Base-by-base conservation (phyloP, 2,888 invertebrate genomes). In the Biston stratarius region DNA sequence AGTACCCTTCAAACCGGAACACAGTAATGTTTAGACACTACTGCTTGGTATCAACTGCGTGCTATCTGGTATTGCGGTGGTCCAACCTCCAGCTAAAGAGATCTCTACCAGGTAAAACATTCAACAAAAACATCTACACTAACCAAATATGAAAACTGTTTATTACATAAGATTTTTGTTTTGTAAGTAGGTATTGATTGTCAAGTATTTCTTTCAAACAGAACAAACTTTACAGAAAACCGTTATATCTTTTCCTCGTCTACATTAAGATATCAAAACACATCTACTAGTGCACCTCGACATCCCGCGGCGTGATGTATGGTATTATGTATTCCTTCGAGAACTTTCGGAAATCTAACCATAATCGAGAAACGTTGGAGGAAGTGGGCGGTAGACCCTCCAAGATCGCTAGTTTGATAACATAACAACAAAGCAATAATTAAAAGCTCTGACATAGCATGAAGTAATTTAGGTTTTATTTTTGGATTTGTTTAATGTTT, bases 391-490 rank as follows among this genome's bases (percentile, higher is more conserved):
- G 83, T 77, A 74, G 74, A 68, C 77, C 76, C 73, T 77, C 77
- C 75, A 74, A 78, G 87, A 87, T 87, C 74, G 60, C 63, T 51
- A 47, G 51, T 56, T 33, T 78, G 80, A 78, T 78, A 85, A 79
- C 78, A 78, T 73, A 85, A 79, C 77, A 78, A 73, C 70, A 68
- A 70, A 74, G 78, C 67, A 81, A 84, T 85, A 86, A 87, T 87
- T 87, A 87, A 86, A 86, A 81, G 72, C 77, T 80, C 83, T 84
- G 83, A 86, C 84, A 77, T 78, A 77, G 83, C 83, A 76, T 81
- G 83, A 56, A 47, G 63, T 40, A 45, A 11, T 8, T 24, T 12
- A 77, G 76, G 74, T 70, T 73, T 67, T 66, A 36, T 58, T 66
- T 58, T 51, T 61, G 52, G 24, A 7, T 44, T 56, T 57, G 9